A percentile compares a stretch with the other conserved stretches of the same genome.
Conservation (phyloP, 1,140 invertebrate species). For the Bombus breviceps region DNA sequence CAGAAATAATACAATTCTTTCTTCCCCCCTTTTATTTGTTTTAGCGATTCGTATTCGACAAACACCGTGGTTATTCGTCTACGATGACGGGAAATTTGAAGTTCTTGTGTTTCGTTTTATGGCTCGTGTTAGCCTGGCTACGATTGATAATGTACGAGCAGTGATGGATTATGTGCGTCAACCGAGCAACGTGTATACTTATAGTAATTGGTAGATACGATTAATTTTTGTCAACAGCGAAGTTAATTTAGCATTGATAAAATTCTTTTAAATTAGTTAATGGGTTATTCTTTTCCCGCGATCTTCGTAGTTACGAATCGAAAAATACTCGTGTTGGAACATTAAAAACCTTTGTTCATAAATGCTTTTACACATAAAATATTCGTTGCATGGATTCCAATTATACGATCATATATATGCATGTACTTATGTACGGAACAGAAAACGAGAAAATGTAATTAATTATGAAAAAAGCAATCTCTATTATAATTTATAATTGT, state of each 20-base stretch:
- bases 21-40: background rate
- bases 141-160: background rate
- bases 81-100: background rate
- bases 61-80: background rate
- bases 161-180: background rate
- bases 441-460: too few species aligned
- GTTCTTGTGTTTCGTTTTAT: background rate
- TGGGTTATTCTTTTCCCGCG: background rate
- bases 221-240: background rate
- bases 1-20: constrained; percentile 12
- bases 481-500: too few species aligned
- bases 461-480: too few species aligned
- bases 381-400: too few species aligned
- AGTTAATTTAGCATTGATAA: background rate
- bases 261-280: background rate
- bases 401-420: too few species aligned
- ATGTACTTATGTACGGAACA: too few species aligned
- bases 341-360: too few species aligned
- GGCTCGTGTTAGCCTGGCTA: background rate
- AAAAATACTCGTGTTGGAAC: background rate
- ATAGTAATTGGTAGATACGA: background rate
- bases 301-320: background rate
- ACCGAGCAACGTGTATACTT: background rate
- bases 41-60: background rate
- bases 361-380: too few species aligned